Evolutionary conservation across 53 echinoderm and acorn worm genomes (phyloP).

Genomic region (Stichopus horrens): DNA sequence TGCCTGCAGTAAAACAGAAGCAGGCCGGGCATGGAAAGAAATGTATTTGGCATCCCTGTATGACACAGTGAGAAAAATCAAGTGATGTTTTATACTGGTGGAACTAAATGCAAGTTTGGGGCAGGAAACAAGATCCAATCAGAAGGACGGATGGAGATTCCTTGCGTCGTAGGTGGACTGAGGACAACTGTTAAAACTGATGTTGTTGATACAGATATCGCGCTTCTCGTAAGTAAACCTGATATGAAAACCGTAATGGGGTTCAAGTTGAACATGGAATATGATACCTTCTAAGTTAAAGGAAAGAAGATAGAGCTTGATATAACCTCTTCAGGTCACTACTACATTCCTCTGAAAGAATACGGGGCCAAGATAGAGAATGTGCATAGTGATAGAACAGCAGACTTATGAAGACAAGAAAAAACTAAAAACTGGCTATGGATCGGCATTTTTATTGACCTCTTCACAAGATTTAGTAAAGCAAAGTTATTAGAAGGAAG

Average conservation of each 20-base stretch:
- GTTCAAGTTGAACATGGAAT: slow-evolving; percentile 49
- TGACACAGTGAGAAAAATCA: slow-evolving; percentile 29
- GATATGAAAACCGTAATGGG: slow-evolving; percentile 57
- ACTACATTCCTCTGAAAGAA: slow-evolving; percentile 47
- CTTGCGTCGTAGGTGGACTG: background rate
- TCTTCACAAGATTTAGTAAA: slow-evolving; percentile 57
- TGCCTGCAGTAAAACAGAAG: slow-evolving; percentile 50
- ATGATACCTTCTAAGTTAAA: slow-evolving; percentile 51
- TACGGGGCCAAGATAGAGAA: slow-evolving; percentile 43
- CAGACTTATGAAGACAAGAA: slow-evolving; percentile 24
- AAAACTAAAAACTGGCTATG: too few relatives aligned
- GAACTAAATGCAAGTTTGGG: slow-evolving; percentile 56
- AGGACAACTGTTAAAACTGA: background rate
- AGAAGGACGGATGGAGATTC: slow-evolving; percentile 40
- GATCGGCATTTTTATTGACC: slow-evolving; percentile 53
- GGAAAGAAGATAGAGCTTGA: slow-evolving; percentile 49
- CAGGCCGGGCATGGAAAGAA: slow-evolving; percentile 53
- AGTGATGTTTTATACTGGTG: slow-evolving; percentile 35
- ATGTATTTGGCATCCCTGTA: slow-evolving; percentile 48
- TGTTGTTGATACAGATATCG: slow-evolving; percentile 58
- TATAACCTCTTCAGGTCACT: slow-evolving; percentile 49
- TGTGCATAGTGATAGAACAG: slow-evolving; percentile 46
- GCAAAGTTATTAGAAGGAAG: slow-evolving; percentile 53
- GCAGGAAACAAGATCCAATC: slow-evolving; percentile 48
- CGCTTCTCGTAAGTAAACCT: slow-evolving; percentile 49